A percentile compares a stretch with the other conserved stretches of the same genome.
Conservation (phyloP, 2,113 vertebrate genomes). For the Daphoenositta chrysoptera region DNA sequence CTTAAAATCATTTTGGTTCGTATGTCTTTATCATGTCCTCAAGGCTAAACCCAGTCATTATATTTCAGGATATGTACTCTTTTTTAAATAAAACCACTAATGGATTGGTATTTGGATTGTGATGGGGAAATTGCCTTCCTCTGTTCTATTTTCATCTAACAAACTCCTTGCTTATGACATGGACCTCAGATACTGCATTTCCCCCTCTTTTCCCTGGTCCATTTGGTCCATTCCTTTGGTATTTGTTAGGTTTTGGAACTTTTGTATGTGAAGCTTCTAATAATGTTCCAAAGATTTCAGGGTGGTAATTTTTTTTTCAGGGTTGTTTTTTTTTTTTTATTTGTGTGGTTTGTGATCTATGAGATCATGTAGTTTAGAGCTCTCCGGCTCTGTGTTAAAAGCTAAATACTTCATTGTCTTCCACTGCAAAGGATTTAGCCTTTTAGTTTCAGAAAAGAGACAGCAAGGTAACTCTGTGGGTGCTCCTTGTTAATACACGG, state of each 20-base stretch:
- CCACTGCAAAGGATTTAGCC: background rate
- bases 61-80: background rate
- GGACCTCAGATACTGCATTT: background rate
- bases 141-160: background rate
- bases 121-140: background rate
- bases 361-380: background rate
- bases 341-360: background rate
- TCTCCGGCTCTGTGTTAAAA: background rate
- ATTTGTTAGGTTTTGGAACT: background rate
- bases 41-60: background rate
- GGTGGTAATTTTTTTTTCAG: no score
- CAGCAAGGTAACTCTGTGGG: background rate
- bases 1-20: background rate
- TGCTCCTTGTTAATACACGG: background rate
- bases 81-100: background rate
- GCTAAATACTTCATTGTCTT: background rate
- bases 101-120: background rate
- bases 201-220: background rate
- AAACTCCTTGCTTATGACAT: background rate
- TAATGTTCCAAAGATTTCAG: background rate
- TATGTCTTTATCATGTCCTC: background rate
- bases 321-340: no score
- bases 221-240: background rate
- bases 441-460: background rate
- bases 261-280: background rate